Conservation (phyloP, 2,797 vertebrate species). For the Poeciliopsis infans region DNA sequence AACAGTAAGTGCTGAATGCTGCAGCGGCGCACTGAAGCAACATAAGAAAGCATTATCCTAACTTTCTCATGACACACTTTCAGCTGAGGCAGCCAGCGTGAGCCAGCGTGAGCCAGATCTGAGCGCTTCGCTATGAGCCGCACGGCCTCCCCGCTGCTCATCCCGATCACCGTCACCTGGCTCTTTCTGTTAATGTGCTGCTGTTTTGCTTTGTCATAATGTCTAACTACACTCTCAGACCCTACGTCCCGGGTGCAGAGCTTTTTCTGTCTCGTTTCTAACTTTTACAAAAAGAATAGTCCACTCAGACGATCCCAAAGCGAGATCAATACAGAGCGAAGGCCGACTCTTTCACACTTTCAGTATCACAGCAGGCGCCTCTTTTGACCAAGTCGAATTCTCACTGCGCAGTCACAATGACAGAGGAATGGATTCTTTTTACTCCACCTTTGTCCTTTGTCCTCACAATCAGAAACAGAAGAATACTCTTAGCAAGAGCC, state of each 20-base stretch:
- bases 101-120: conserved; percentile 44
- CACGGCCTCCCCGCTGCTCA: conserved; percentile 27
- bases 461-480: conserved; percentile 20
- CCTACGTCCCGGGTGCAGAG: conserved; percentile 14
- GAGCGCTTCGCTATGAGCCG: conserved; percentile 34
- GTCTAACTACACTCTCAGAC: conserved; percentile 35
- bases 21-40: conserved; percentile 35
- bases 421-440: conserved; percentile 21
- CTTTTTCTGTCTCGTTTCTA: conserved; percentile 18
- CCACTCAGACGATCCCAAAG: conserved; percentile 13
- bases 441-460: conserved; percentile 44
- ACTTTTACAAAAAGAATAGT: conserved; percentile 17
- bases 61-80: conserved; percentile 64
- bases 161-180: conserved; percentile 32
- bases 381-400: conserved; percentile 19
- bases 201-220: conserved; percentile 37
- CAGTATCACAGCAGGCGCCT: conserved; percentile 15
- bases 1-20: conserved; percentile 47
- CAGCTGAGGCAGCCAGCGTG: conserved; percentile 39
- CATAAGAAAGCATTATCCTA: conserved; percentile 52
- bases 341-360: conserved; percentile 12
- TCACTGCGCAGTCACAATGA: conserved; percentile 20
- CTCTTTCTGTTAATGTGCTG: conserved; percentile 12
- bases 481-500: conserved; percentile 2
- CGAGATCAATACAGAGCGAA: conserved; percentile 16